phyloP scores from a whole-genome alignment of 2,113 vertebrate genomes.

The Myodes glareolus region DNA sequence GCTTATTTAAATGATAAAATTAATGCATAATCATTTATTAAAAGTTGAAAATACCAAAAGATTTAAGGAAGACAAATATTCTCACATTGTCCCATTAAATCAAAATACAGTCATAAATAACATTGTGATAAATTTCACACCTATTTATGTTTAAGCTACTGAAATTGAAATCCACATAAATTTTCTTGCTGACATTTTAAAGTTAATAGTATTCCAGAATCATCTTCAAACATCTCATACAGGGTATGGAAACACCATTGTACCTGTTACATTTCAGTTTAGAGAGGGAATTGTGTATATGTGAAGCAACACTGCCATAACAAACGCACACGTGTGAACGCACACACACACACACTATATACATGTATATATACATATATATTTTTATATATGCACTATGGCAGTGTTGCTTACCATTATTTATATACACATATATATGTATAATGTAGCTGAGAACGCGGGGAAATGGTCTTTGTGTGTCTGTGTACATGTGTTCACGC shows the following conservation, averaged over 20 bases:
- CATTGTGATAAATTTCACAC: slow-evolving; percentile 42
- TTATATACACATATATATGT: not conserved
- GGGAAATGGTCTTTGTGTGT: not conserved
- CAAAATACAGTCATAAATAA: slow-evolving; percentile 48
- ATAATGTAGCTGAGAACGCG: not conserved
- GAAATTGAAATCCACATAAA: slow-evolving; percentile 51
- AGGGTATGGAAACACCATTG: not conserved
- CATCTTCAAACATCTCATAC: not conserved
- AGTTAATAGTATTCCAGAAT: not conserved
- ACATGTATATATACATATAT: too few relatives aligned
- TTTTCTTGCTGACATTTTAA: slow-evolving; percentile 31
- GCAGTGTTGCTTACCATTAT: too few relatives aligned
- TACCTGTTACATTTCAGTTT: not conserved
- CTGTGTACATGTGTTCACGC: not conserved
- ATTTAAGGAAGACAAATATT: slow-evolving; percentile 36
- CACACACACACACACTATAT: too few relatives aligned
- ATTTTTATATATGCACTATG: too few relatives aligned
- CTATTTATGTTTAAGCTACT: not conserved
- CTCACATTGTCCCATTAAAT: slow-evolving; percentile 5
- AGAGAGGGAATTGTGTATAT: not conserved
- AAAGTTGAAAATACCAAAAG: slow-evolving; percentile 7
- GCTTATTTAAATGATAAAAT: slow-evolving; percentile 56
- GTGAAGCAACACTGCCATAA: not conserved
- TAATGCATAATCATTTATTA: slow-evolving; percentile 45
- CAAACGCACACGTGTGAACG: accelerated